Evolutionary conservation across 2,113 vertebrate genomes (phyloP), one percentile per base, ranked within the genome.

Genomic region (Misgurnus mizolepis): DNA sequence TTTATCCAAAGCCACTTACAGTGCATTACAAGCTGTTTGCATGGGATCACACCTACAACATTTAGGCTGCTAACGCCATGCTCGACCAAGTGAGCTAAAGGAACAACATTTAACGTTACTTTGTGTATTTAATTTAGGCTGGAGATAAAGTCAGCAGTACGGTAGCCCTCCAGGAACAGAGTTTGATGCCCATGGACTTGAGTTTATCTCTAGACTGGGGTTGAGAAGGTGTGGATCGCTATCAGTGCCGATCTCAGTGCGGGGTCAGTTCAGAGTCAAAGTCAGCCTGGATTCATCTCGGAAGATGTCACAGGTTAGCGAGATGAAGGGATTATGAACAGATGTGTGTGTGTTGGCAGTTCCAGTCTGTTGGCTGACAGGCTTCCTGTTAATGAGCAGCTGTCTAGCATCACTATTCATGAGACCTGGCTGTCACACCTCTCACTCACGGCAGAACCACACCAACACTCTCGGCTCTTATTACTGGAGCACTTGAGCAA

Each of bases 341-440:
- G 22, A 85, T 87, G 80, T 86, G 80, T 61, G 85, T 82, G 81
- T 83, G 81, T 75, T 87, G 86, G 86, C 80, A 76, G 80, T 82
- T 87, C 70, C 85, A 83, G 85, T 85, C 88, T 91, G 87, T 87
- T 80, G 67, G 80, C 87, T 90, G 90, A 88, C 89, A 90, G 88
- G 88, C 62, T 77, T 89, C 89, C 87, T 69, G 86, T 90, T 92
- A 92, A 92, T 91, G 90, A 92, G 91, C 91, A 92, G 86, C 89
- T 92, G 91, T 91, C 77, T 85, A 58, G 87, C 90, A 91, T 92
- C 88, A 92, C 89, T 92, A 92, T 92, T 91, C 89, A 92, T 92
- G 91, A 92, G 89, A 83, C 86, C 83, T 70, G 70, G 61, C 66
- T 71, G 39, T 79, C 78, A 66, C 58, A 69, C 67, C 78, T 79